Conservation (phyloP, 2,888 invertebrate genomes). For the Acrobasis repandana region DNA sequence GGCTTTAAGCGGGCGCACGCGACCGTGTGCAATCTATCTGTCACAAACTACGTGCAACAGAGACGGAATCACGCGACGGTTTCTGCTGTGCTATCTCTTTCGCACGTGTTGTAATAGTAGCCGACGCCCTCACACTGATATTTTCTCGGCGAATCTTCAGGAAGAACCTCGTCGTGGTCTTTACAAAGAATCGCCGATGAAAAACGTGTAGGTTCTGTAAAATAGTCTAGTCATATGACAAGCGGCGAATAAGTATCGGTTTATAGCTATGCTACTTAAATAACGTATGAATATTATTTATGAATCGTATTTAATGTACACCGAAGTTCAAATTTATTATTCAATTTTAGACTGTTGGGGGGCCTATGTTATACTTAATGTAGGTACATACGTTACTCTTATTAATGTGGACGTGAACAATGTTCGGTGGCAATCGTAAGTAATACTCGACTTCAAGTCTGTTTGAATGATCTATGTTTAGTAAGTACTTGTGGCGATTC, state of each 20-base stretch:
- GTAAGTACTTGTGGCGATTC: no score
- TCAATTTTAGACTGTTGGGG: conserved; percentile 23
- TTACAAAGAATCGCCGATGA: background rate
- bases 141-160: background rate
- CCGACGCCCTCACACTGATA: no score
- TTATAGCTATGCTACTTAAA: conserved; percentile 7
- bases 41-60: no score
- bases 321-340: conserved; percentile 15
- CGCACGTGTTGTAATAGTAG: no score
- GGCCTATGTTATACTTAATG: conserved; percentile 21
- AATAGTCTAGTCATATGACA: conserved; percentile 22
- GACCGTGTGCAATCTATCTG: no score
- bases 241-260: conserved; percentile 3
- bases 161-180: background rate
- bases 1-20: no score
- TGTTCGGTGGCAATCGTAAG: background rate
- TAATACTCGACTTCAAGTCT: background rate
- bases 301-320: conserved; percentile 7
- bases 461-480: background rate
- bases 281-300: conserved; percentile 4
- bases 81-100: no score
- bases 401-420: background rate
- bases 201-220: background rate
- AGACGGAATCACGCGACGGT: no score
- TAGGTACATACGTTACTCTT: conserved; percentile 13